Base-by-base conservation (phyloP, 92 coral and sea anemone species). In the Umimayanthus kanabou region DNA sequence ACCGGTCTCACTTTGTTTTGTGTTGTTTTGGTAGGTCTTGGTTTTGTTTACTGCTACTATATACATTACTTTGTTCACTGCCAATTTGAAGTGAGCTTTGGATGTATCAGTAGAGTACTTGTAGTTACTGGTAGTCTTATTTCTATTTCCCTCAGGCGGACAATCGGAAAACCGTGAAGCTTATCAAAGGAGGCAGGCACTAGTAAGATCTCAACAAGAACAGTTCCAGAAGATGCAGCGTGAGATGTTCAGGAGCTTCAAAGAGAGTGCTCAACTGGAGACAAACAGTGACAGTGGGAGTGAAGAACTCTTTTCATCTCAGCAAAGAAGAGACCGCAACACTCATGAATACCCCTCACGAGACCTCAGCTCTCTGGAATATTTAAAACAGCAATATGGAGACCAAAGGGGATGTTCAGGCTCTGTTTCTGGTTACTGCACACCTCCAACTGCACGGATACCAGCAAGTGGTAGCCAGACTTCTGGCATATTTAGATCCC, bases 171-270 rank as follows among this genome's bases (percentile, higher is more conserved):
- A 47, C 39, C 66, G 28, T 16, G 78, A 43, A 43, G 42, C 78
- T 28, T 26, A 70, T 70, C 49, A 70, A 20, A 42, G 77, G 78
- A 94, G 89, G 75, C 91, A 92, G 28, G 95, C 90, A 75, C 83
- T 89, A 80, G 50, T 90, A 20, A 80, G 73, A 77, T 83, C 83
- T 0, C 85, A 91, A 72, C 92, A 86, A 40, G 93, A 94, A 73
- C 77, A 91, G 57, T 94, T 94, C 89, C 90, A 89, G 76, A 83
- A 79, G 81, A 84, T 85, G 45, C 95, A 94, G 58, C 76, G 83
- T 33, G 93, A 93, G 67, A 89, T 93, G 72, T 77, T 91, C 22
- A 77, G 85, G 80, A 88, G 81, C 43, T 90, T 94, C 58, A 93
- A 88, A 89, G 90, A 91, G 43, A 74, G 82, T 49, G 88, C 80